Conservation (phyloP, 2,888 invertebrate genomes). For the Abscondita cerata region DNA sequence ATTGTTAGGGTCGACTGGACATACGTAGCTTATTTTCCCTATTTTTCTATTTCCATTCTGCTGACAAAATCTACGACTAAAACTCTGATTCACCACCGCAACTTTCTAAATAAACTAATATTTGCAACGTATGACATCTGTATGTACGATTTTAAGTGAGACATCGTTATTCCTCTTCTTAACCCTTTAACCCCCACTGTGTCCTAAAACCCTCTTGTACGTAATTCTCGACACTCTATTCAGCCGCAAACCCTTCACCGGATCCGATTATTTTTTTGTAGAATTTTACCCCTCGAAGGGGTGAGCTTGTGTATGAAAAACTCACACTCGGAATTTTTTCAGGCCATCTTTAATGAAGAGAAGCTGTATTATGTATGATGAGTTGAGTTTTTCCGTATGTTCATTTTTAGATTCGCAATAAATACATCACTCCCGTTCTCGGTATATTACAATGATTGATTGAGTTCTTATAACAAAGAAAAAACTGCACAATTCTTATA, state of each 20-base stretch:
- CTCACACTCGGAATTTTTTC: slow-evolving; percentile 49
- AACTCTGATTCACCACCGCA: not conserved
- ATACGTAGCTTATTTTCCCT: slow-evolving; percentile 6
- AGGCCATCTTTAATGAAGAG: slow-evolving; percentile 42
- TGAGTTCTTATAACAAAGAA: too few relatives aligned
- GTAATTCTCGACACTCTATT: slow-evolving; percentile 58
- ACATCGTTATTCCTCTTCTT: slow-evolving; percentile 40
- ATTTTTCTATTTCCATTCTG: slow-evolving; percentile 2
- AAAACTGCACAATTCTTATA: too few relatives aligned
- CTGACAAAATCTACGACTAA: not conserved
- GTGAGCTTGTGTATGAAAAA: slow-evolving; percentile 57
- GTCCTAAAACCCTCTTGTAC: slow-evolving; percentile 46
- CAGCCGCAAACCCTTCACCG: slow-evolving; percentile 57
- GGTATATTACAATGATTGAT: not conserved
- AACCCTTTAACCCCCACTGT: slow-evolving; percentile 51
- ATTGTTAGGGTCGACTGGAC: slow-evolving; percentile 26
- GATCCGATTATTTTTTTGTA: slow-evolving; percentile 60
- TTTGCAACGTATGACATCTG: slow-evolving; percentile 36
- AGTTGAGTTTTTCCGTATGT: slow-evolving; percentile 15
- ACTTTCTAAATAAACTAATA: slow-evolving; percentile 11
- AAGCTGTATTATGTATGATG: slow-evolving; percentile 18
- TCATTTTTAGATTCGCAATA: too few relatives aligned
- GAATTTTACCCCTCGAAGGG: slow-evolving; percentile 53
- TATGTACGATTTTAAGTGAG: slow-evolving; percentile 34
- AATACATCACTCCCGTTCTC: not conserved